Evolutionary conservation across 2,113 vertebrate species (phyloP).

Genomic region (Caracal caracal): DNA sequence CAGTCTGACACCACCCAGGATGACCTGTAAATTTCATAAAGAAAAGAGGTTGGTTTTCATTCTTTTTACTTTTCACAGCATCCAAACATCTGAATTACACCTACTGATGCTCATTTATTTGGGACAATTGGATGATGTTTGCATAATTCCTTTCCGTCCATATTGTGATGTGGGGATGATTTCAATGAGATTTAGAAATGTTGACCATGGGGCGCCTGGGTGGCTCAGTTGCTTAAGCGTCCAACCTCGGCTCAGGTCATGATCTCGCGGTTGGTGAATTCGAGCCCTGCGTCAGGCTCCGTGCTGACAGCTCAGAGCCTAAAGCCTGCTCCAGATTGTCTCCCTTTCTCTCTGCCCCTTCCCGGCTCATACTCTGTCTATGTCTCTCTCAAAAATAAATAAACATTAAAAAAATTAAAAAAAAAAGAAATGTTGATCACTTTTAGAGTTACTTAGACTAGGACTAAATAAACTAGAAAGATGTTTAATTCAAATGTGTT

Average conservation of each 20-base stretch:
- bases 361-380: too few species aligned
- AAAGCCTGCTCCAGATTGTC: too few species aligned
- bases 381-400: too few species aligned
- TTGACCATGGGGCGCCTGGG: too few species aligned
- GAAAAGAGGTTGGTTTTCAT: not conserved
- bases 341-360: too few species aligned
- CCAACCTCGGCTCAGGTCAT: too few species aligned
- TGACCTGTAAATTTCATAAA: not conserved
- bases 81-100: not conserved
- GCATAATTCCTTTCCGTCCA: not conserved
- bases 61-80: not conserved
- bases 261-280: too few species aligned
- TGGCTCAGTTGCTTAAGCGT: too few species aligned
- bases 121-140: not conserved
- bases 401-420: too few species aligned
- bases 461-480: not conserved
- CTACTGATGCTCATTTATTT: not conserved
- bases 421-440: not conserved
- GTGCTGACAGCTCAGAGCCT: too few species aligned
- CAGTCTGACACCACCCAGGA: not conserved
- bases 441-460: not conserved
- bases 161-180: not conserved
- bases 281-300: too few species aligned
- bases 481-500: not conserved
- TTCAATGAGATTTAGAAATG: not conserved